These are phyloP conservation scores for Irena cyanogastra DNA, from an alignment of 2,113 vertebrate genomes.

Conservation along the genomic window DNA sequence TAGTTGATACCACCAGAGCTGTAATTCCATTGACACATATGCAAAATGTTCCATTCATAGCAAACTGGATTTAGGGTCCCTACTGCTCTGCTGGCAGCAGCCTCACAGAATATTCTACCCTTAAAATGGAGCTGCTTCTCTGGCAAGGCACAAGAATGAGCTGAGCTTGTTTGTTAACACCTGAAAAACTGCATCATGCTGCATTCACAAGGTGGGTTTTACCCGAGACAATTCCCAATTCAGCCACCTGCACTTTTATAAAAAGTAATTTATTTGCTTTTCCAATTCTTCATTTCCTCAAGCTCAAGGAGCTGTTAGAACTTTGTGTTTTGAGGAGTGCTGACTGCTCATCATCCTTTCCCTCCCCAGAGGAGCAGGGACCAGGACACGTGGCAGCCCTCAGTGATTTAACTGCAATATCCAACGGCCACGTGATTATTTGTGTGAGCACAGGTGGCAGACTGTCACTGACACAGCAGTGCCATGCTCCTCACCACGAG, in stretches of 20 bases:
- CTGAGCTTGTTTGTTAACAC: background rate
- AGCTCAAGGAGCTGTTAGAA: background rate
- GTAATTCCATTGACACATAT: background rate
- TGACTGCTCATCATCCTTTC: background rate
- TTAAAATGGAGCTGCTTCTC: background rate
- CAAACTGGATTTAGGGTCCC: background rate
- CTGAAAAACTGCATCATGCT: background rate
- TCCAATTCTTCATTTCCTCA: background rate
- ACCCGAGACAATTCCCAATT: background rate
- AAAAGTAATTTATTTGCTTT: background rate
- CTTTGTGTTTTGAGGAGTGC: background rate
- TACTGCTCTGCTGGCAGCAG: background rate
- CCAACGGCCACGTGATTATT: background rate
- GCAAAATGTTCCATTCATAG: background rate
- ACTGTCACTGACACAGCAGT: background rate
- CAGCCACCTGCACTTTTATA: background rate
- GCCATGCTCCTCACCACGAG: background rate
- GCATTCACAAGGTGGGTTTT: background rate
- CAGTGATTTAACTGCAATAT: background rate
- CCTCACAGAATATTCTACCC: background rate
- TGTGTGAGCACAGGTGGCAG: background rate
- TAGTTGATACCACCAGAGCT: background rate
- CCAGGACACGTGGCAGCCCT: background rate
- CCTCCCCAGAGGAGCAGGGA: background rate
- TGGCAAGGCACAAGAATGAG: background rate